A percentile compares a stretch with the other conserved stretches of the same genome.
Conservation (phyloP, 2,888 invertebrate species). For the Prenolepis imparis region DNA sequence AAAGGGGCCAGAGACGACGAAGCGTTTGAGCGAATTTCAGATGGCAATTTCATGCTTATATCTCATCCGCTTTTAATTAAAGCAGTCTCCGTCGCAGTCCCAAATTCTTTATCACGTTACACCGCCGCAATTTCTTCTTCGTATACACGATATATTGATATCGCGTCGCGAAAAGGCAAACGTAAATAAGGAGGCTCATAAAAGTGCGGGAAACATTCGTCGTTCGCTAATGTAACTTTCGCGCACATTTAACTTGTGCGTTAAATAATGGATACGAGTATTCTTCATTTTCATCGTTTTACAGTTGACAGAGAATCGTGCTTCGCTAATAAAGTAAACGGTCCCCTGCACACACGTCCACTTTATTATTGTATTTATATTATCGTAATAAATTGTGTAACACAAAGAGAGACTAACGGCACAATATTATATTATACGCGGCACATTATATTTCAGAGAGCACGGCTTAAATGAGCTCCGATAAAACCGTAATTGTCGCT, state of each 20-base stretch:
- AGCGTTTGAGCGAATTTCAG: background rate
- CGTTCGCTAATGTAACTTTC: slow-evolving; percentile 28
- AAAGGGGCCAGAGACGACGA: slow-evolving; percentile 8
- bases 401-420: background rate
- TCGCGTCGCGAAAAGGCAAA: background rate
- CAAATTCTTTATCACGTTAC: slow-evolving; percentile 50
- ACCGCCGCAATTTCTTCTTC: slow-evolving; percentile 21
- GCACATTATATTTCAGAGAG: slow-evolving; percentile 10
- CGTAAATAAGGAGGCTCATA: background rate
- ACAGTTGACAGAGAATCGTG: slow-evolving; percentile 11
- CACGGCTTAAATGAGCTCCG: slow-evolving; percentile 1
- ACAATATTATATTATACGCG: slow-evolving; percentile 21
- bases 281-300: background rate
- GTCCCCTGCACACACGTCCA: background rate
- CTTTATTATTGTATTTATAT: background rate
- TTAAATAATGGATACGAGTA: background rate
- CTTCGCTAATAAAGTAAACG: background rate
- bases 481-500: slow-evolving; percentile 23
- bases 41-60: slow-evolving; percentile 36
- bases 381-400: slow-evolving; percentile 4
- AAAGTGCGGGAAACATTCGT: slow-evolving; percentile 2
- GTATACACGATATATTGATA: background rate
- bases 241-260: background rate
- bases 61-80: slow-evolving; percentile 54
- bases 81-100: slow-evolving; percentile 11